Conservation (phyloP, 2,797 vertebrate species). For the Microhierax caerulescens region DNA sequence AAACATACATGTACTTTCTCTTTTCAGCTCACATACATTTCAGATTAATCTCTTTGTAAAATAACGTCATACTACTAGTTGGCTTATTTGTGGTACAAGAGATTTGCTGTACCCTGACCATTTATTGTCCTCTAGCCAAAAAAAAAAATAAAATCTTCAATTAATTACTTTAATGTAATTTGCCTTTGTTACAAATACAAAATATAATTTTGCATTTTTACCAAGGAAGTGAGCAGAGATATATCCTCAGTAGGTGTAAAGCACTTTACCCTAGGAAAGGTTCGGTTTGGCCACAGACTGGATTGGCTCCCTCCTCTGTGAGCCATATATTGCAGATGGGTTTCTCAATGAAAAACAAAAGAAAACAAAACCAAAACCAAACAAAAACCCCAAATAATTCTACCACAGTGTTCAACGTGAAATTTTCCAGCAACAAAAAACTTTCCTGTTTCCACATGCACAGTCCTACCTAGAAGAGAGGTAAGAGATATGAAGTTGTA, state of each 20-base stretch:
- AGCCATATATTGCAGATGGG: neutral
- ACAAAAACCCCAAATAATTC: fast-evolving
- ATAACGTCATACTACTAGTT: neutral
- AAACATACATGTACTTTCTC: neutral
- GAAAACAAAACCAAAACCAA: neutral
- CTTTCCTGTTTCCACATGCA: neutral
- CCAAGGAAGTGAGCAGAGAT: neutral
- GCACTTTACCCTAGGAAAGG: neutral
- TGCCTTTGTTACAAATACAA: neutral
- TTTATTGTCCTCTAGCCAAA: neutral
- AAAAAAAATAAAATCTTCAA: neutral
- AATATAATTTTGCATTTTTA: neutral
- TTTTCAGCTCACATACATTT: neutral
- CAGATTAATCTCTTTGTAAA: neutral
- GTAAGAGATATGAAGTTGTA: neutral
- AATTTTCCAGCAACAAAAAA: neutral
- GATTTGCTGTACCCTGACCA: neutral
- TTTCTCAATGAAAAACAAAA: neutral
- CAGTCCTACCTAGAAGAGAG: neutral
- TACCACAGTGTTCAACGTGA: neutral
- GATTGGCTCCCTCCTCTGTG: neutral
- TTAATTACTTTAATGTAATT: neutral
- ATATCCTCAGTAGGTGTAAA: neutral
- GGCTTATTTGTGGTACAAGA: neutral
- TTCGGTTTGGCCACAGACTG: neutral